Base-by-base conservation (phyloP, 2,888 invertebrate species). In the Macrophya alboannulata region DNA sequence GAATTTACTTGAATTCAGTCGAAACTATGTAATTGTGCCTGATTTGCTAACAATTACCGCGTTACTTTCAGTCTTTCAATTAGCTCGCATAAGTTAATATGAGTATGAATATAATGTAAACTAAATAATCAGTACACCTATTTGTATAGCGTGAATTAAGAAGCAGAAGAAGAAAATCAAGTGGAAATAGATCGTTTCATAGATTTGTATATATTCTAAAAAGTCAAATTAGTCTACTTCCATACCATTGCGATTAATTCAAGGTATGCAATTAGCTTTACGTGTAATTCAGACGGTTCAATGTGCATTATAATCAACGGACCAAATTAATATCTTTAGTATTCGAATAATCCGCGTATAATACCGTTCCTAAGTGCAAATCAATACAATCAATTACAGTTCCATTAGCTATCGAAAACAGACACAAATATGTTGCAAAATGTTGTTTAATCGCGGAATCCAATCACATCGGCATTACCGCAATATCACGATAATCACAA, bases 31-130 rank as follows among this genome's bases (percentile, higher is more conserved):
- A 71, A 83, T 83, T 83, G 68, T 71, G 51, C 37, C 45, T 48
- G 51, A 83, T 83, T 71, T 62, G 83, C 83, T 83, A 71, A 83
- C 40, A 71, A 65, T 68, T 31, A 68, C 68, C 17, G 17, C 51
- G 68, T 83, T 45, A 71, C 45, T 68, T 83, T 83, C 37, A 62
- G 68, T 43, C 81, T 71, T 71, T 48, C 83, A 83, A 83, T 83
- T 68, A 83, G 65, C 68, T 68, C 48, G 25, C 17, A 21, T 51
- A 43, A 83, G 45, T 48, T 83, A 83, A 68, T 43, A 43, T 43
- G 62, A 59, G 62, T 40, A 59, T n/a, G 43, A 74, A 74, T 74
- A 74, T 45, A 45, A 74, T 74, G 45, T 45, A 0, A 45, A 45
- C n/a, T 74, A 45, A 45, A 74, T 74, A 40, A 45, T 45, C 72